These are phyloP conservation scores for Carpatolechia fugitivella DNA, from an alignment of 2,888 invertebrate species.

Conservation along the genomic window DNA sequence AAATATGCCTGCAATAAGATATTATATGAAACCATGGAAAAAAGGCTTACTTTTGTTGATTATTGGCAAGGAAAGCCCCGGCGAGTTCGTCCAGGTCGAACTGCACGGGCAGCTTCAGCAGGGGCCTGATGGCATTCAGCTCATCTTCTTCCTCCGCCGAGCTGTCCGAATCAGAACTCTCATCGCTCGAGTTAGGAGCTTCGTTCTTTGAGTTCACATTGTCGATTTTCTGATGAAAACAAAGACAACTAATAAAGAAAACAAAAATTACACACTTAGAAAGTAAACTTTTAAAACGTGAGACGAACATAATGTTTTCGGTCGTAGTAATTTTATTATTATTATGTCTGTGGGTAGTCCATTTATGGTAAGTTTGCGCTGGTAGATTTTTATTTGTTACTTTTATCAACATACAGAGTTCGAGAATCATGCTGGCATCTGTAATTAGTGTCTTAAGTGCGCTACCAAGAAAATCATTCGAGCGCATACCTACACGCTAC, in stretches of 20 bases:
- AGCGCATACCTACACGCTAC: no score
- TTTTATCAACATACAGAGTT: neutral
- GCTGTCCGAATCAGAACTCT: slow-evolving; percentile 78
- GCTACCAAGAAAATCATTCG: no score
- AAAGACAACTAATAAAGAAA: neutral
- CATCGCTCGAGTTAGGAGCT: slow-evolving; percentile 56
- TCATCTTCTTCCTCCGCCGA: slow-evolving; percentile 80
- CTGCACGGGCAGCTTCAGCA: slow-evolving; percentile 87
- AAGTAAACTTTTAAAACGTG: no score
- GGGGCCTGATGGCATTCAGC: slow-evolving; percentile 79
- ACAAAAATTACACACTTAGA: no score
- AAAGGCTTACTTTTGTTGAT: slow-evolving; percentile 83
- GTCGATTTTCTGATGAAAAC: slow-evolving; percentile 65
- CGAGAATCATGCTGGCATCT: no score
- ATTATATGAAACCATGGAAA: no score
- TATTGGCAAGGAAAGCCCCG: slow-evolving; percentile 84
- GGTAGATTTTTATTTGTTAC: neutral
- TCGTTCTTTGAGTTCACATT: slow-evolving; percentile 55
- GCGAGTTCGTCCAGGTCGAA: slow-evolving; percentile 91
- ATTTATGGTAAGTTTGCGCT: no score
- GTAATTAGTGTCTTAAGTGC: no score
- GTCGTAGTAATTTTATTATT: no score
- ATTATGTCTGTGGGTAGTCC: no score
- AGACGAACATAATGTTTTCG: neutral
- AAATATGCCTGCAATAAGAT: no score